Conservation (phyloP, 2,888 invertebrate species). For the Oligia strigilis region DNA sequence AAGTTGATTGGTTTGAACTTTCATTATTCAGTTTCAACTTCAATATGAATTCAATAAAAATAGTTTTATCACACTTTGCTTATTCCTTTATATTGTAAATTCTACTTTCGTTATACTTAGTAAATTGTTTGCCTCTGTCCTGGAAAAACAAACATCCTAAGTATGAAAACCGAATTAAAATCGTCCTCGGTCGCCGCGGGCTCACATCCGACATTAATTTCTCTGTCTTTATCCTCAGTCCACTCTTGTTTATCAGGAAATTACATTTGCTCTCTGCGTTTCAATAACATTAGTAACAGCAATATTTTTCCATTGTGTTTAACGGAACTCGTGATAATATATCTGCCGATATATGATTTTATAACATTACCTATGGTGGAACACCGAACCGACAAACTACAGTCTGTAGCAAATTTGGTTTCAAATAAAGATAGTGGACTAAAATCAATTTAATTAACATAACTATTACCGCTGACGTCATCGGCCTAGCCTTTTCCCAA, state of each 20-base stretch:
- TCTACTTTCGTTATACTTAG: not conserved
- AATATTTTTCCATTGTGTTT: not conserved
- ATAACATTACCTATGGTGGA: not conserved
- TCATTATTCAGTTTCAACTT: not conserved
- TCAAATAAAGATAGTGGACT: not conserved
- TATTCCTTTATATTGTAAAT: not conserved
- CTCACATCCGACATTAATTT: conserved; percentile 21
- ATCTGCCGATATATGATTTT: not conserved
- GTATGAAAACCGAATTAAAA: conserved; percentile 36
- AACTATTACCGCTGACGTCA: not conserved
- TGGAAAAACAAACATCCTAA: not conserved
- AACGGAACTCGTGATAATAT: not conserved
- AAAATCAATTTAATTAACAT: not conserved
- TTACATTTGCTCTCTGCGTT: conserved; percentile 33
- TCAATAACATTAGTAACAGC: not conserved
- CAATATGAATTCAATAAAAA: not conserved
- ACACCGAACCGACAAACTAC: not conserved
- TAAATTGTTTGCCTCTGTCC: not conserved
- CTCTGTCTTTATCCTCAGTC: conserved; percentile 4
- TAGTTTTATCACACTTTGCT: not conserved
- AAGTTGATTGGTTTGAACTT: not conserved
- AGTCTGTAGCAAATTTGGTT: not conserved
- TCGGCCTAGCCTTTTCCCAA: no score
- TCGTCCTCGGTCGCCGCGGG: conserved; percentile 17
- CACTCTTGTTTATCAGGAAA: conserved; percentile 44